A percentile compares a stretch with the other conserved stretches of the same genome.
These are phyloP conservation scores for Diadumene lineata DNA, from an alignment of 92 coral and sea anemone genomes.

Conservation along the genomic window DNA sequence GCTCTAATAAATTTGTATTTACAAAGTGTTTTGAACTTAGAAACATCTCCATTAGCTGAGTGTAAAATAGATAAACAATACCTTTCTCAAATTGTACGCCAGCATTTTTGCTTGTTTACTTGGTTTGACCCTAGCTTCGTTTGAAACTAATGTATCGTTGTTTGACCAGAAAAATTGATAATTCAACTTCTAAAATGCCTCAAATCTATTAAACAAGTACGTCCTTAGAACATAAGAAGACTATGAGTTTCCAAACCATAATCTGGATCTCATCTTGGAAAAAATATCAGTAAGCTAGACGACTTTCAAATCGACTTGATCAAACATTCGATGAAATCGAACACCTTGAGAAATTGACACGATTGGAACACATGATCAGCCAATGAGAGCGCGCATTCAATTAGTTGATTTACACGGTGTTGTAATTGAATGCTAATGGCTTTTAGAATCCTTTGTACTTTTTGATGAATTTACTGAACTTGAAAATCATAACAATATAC, in stretches of 20 bases:
- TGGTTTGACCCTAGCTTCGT: constrained; percentile 6
- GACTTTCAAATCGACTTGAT: constrained; percentile 3
- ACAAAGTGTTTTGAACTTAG: background rate
- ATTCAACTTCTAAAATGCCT: background rate
- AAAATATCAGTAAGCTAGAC: background rate
- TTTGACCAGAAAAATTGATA: background rate
- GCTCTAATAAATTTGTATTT: background rate
- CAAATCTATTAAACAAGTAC: background rate
- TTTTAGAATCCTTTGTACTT: constrained; percentile 13
- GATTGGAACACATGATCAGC: constrained; percentile 21
- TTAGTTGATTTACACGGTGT: constrained; percentile 36
- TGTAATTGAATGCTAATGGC: background rate
- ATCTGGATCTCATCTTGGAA: background rate
- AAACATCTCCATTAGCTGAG: background rate
- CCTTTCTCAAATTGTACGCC: constrained; percentile 30
- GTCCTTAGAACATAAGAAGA: background rate
- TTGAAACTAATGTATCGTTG: background rate
- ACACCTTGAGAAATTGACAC: constrained; percentile 6
- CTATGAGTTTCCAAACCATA: background rate
- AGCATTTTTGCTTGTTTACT: constrained; percentile 5
- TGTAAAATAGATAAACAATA: background rate
- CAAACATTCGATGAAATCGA: constrained; percentile 9
- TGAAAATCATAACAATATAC: too few species aligned
- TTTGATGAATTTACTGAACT: background rate
- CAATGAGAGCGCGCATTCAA: constrained; percentile 40